These are phyloP conservation scores for Bombus soroeensis DNA, from an alignment of 1,140 invertebrate genomes.

Conservation along the genomic window DNA sequence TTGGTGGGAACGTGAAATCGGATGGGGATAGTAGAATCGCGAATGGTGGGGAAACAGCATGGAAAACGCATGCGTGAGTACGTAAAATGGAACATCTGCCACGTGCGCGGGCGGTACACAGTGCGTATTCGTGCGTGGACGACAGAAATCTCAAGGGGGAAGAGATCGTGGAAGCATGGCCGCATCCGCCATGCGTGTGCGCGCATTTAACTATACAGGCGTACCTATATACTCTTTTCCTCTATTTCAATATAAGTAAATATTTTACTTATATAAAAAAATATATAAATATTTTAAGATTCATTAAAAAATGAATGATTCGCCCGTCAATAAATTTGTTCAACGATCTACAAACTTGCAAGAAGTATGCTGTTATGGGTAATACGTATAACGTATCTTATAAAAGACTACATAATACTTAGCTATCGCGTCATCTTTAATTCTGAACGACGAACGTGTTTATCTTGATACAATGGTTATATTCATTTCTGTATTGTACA, in stretches of 20 bases:
- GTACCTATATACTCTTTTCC: constrained; percentile 23
- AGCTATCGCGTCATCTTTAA: too few relatives aligned
- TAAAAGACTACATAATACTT: too few relatives aligned
- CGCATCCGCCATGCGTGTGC: constrained; percentile 73
- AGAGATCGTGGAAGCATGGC: constrained; percentile 73
- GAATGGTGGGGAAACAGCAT: constrained; percentile 37
- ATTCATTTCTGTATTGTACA: too few relatives aligned
- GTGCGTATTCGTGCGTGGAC: constrained; percentile 70
- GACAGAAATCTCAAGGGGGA: constrained; percentile 67
- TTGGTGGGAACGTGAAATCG: constrained; percentile 20
- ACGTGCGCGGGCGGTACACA: constrained; percentile 74
- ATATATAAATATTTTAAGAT: too few relatives aligned
- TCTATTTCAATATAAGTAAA: background rate
- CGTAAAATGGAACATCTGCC: constrained; percentile 74
- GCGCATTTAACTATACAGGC: constrained; percentile 21
- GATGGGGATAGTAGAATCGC: constrained; percentile 32
- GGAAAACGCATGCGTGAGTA: constrained; percentile 70
- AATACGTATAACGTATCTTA: too few relatives aligned
- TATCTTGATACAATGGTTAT: too few relatives aligned
- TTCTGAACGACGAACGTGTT: too few relatives aligned
- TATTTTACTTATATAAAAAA: too few relatives aligned
- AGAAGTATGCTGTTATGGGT: too few relatives aligned
- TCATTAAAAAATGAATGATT: too few relatives aligned
- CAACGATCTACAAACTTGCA: too few relatives aligned
- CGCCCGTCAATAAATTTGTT: too few relatives aligned